Evolutionary conservation across 2,888 invertebrate species (phyloP).

Genomic region (Sphaeridia pumilis): DNA sequence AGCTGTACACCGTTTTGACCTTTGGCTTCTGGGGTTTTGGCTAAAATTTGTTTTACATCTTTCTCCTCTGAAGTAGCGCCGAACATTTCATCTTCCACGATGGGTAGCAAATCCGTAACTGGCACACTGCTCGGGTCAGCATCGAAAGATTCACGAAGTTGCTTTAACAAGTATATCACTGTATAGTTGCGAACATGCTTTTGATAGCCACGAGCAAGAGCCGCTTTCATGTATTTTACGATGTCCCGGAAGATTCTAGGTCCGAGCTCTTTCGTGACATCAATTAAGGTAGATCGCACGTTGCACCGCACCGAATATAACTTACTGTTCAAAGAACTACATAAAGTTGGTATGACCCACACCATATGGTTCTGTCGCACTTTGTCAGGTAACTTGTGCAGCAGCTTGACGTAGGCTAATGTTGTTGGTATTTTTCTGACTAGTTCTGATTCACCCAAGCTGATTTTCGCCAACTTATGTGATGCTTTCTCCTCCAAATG

Average conservation of each 20-base stretch:
- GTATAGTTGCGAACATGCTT: slow-evolving; percentile 15
- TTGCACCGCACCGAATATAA: slow-evolving; percentile 10
- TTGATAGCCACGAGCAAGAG: slow-evolving; percentile 10
- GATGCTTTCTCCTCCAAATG: slow-evolving; percentile 17
- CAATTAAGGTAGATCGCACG: slow-evolving; percentile 7
- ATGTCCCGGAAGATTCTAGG: slow-evolving; percentile 9
- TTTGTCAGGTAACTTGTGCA: slow-evolving; percentile 10
- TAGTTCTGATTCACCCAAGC: neutral
- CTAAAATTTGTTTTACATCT: slow-evolving; percentile 11
- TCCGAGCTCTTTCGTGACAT: slow-evolving; percentile 13
- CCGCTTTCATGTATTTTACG: slow-evolving; percentile 8
- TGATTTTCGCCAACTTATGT: slow-evolving; percentile 8
- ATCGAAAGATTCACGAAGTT: neutral
- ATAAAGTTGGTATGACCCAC: slow-evolving; percentile 14
- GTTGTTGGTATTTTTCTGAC: slow-evolving; percentile 16
- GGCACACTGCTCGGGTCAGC: slow-evolving; percentile 8
- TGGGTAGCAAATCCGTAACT: slow-evolving; percentile 1
- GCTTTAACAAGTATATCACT: slow-evolving; percentile 6
- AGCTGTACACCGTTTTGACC: slow-evolving; percentile 13
- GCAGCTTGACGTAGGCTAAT: slow-evolving; percentile 12
- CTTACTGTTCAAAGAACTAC: slow-evolving; percentile 11
- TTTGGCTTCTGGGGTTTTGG: slow-evolving; percentile 15
- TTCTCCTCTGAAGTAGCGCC: slow-evolving; percentile 12
- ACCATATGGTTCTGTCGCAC: slow-evolving; percentile 6
- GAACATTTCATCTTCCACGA: slow-evolving; percentile 15